Conservation (phyloP, 2,113 vertebrate species). For the Connochaetes taurinus region DNA sequence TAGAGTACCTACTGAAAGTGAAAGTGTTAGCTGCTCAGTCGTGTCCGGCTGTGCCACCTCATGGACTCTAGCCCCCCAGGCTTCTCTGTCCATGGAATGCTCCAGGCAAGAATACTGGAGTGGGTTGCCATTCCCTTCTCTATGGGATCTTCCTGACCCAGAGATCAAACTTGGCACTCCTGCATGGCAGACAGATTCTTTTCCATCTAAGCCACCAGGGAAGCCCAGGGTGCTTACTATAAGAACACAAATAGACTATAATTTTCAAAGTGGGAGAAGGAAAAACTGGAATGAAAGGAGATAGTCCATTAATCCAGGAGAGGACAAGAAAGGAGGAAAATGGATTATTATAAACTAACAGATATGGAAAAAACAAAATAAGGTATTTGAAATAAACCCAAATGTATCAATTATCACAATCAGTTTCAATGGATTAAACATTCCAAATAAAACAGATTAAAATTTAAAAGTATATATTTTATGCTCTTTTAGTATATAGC, state of each 20-base stretch:
- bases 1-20: neutral
- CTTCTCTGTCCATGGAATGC: neutral
- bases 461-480: neutral
- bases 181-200: neutral
- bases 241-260: neutral
- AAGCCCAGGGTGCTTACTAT: neutral
- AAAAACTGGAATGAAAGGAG: neutral
- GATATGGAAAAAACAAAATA: neutral
- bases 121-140: neutral
- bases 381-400: neutral
- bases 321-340: neutral
- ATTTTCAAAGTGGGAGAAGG: neutral
- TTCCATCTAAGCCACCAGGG: neutral
- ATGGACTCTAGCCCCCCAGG: neutral
- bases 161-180: neutral
- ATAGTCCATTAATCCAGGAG: neutral
- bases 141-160: neutral
- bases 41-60: fast-evolving
- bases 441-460: neutral
- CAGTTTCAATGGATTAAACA: neutral
- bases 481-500: neutral
- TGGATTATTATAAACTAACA: neutral
- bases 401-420: neutral
- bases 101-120: neutral
- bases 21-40: neutral